Conservation (phyloP, 35 echinoderm and acorn worm species). For the Eucidaris tribuloides region DNA sequence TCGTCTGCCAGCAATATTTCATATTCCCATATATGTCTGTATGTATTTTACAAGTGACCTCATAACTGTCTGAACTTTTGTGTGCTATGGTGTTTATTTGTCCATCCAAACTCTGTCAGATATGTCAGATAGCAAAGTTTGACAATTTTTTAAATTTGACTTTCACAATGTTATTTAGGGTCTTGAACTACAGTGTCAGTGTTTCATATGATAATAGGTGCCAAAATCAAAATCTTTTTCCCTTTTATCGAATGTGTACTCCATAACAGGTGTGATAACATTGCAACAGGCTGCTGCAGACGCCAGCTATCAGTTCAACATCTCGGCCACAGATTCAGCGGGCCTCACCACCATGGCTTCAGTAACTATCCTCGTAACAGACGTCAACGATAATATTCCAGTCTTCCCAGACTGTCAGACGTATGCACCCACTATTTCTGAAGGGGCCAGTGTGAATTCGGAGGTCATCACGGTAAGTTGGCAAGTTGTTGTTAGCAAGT, state of each 20-base stretch:
- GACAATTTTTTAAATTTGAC: too few relatives aligned
- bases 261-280: slow-evolving; percentile 60
- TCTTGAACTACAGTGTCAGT: too few relatives aligned
- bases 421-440: slow-evolving; percentile 49
- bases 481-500: too few relatives aligned
- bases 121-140: too few relatives aligned
- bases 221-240: not conserved
- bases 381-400: slow-evolving; percentile 92
- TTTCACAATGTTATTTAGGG: too few relatives aligned
- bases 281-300: not conserved
- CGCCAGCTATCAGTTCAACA: slow-evolving; percentile 49
- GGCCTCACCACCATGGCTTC: not conserved
- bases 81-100: too few relatives aligned
- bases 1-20: too few relatives aligned
- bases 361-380: slow-evolving; percentile 73
- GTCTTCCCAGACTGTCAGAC: slow-evolving; percentile 59
- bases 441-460: not conserved
- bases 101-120: too few relatives aligned
- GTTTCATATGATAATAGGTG: too few relatives aligned
- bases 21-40: too few relatives aligned
- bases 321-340: slow-evolving; percentile 48
- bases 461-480: slow-evolving; percentile 39
- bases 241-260: not conserved
- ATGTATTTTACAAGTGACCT: too few relatives aligned
- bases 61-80: too few relatives aligned